Percentiles rank a stretch among this genome's conserved stretches.
Conservation (phyloP, 2,797 vertebrate genomes). For the Hyperoplus immaculatus region DNA sequence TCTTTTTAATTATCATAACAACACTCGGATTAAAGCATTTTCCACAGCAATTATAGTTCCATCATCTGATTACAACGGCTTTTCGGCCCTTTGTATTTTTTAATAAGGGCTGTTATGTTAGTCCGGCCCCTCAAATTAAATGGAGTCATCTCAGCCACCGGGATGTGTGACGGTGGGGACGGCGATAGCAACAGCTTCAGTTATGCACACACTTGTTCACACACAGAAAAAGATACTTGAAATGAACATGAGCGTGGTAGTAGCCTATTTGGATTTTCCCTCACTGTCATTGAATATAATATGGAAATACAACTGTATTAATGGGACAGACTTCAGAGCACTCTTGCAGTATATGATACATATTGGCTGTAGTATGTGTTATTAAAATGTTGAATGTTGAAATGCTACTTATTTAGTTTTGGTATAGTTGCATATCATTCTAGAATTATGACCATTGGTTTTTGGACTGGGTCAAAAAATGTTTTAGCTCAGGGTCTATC, state of each 20-base stretch:
- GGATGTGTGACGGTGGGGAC: constrained; percentile 29
- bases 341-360: too few relatives aligned
- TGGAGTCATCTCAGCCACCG: constrained; percentile 34
- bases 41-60: constrained; percentile 70
- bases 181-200: constrained; percentile 8
- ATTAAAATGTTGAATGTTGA: too few relatives aligned
- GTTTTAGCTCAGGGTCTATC: too few relatives aligned
- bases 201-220: background rate
- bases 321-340: too few relatives aligned
- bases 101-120: constrained; percentile 66
- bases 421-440: too few relatives aligned
- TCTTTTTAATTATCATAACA: constrained; percentile 61
- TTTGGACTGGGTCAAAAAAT: too few relatives aligned
- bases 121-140: constrained; percentile 53
- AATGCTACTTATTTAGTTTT: too few relatives aligned
- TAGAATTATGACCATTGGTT: too few relatives aligned
- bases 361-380: too few relatives aligned
- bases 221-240: background rate
- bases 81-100: constrained; percentile 67
- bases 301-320: too few relatives aligned
- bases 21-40: constrained; percentile 68
- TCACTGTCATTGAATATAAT: too few relatives aligned
- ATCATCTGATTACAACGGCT: constrained; percentile 75
- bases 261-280: too few relatives aligned
- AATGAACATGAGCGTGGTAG: background rate